These are phyloP conservation scores for Etheostoma perlongum DNA, from an alignment of 2,797 vertebrate genomes.

Conservation along the genomic window DNA sequence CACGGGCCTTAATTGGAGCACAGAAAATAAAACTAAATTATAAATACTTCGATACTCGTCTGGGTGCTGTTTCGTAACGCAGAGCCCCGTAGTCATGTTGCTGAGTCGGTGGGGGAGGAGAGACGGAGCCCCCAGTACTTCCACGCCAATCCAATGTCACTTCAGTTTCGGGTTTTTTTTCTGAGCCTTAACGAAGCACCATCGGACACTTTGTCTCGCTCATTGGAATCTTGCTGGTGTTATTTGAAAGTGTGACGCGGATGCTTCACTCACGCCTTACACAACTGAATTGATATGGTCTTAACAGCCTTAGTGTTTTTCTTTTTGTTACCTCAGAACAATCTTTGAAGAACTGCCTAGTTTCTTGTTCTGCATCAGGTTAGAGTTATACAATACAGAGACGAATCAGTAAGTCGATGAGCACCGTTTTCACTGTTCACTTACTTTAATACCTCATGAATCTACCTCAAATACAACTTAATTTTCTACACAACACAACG, in stretches of 20 bases:
- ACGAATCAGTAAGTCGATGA: constrained; percentile 23
- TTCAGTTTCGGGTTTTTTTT: constrained; percentile 52
- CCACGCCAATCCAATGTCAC: constrained; percentile 61
- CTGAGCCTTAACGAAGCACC: constrained; percentile 35
- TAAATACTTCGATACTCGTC: neutral
- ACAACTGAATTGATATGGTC: constrained; percentile 17
- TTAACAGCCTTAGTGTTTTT: neutral
- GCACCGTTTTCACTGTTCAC: constrained; percentile 48
- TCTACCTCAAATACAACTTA: constrained; percentile 73
- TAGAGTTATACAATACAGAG: constrained; percentile 38
- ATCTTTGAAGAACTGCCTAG: constrained; percentile 41
- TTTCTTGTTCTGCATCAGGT: constrained; percentile 42
- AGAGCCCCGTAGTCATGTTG: constrained; percentile 81
- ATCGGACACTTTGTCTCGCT: constrained; percentile 9
- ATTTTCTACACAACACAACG: constrained; percentile 29
- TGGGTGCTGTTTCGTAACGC: constrained; percentile 42
- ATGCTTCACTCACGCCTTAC: constrained; percentile 41
- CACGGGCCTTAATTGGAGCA: constrained; percentile 6
- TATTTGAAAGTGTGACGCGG: constrained; percentile 24
- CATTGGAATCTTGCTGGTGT: neutral
- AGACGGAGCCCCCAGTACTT: constrained; percentile 62
- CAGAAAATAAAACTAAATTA: neutral
- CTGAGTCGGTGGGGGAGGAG: constrained; percentile 78
- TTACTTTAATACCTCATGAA: constrained; percentile 62
- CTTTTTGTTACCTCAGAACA: constrained; percentile 28